Evolutionary conservation across 2,113 vertebrate species (phyloP), one percentile per base, ranked within the genome.

Genomic region (Atherinomorus stipes): DNA sequence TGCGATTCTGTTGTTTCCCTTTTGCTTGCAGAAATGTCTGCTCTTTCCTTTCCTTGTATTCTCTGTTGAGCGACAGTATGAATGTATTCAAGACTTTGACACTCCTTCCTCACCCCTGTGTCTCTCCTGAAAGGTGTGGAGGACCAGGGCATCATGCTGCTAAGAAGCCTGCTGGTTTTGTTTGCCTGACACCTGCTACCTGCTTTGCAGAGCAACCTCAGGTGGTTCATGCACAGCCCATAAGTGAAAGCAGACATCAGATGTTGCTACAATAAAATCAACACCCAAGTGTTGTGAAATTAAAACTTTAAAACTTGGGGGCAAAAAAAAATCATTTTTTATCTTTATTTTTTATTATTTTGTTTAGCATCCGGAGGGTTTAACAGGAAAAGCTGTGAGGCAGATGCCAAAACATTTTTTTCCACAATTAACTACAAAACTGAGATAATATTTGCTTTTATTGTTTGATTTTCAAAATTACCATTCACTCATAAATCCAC

Each of bases 181-280:
- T 40, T 61, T 63, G 60, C 26, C 59, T 62, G 45, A 85, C 88
- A 91, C 77, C 81, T 85, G 74, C 76, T 72, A 21, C 71, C 79
- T 13, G 65, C 59, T 63, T 60, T 7, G 38, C 67, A 66, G 56
- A 58, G 71, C 64, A 58, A 66, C 77, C 64, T 18, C 71, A 73
- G 66, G 75, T 51, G 66, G 40, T 62, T 56, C 73, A 58, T 28
- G 25, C 31, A 4, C 25, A 65, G 22, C 60, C n/a, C 52, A 15
- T 50, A 37, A 59, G 22, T 47, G 61, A 76, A 2, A 72, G 38
- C 49, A 76, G 66, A 74, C 71, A 64, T 71, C 87, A 85, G 82
- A 85, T 81, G 71, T 63, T 71, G 40, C 57, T 62, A 50, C 19
- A 63, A 60, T 56, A 31, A 22, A 69, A 37, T 40, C 66, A 11